Conservation (phyloP, 2,888 invertebrate species). For the Spodoptera picta region DNA sequence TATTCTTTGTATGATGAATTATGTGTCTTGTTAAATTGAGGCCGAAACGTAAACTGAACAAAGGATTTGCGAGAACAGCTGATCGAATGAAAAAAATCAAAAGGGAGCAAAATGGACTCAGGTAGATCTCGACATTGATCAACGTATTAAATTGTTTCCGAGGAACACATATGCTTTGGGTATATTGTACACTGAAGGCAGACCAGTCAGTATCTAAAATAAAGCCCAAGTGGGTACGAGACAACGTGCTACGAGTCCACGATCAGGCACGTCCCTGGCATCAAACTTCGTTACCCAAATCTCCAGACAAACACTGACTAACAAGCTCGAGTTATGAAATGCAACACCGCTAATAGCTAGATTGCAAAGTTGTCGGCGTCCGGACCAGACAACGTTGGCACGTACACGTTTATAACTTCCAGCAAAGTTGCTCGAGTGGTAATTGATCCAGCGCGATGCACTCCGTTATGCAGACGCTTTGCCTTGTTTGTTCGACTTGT, state of each 20-base stretch:
- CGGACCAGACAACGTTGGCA: conserved; percentile 35
- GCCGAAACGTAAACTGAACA: conserved; percentile 45
- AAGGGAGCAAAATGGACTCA: conserved; percentile 44
- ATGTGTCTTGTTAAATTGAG: conserved; percentile 45
- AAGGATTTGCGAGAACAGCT: conserved; percentile 62
- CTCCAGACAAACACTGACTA: conserved; percentile 55
- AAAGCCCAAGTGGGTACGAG: neutral
- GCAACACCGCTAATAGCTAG: conserved; percentile 60
- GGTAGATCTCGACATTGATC: conserved; percentile 50
- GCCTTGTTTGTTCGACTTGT: conserved; percentile 63
- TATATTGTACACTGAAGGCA: conserved; percentile 28
- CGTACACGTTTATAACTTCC: conserved; percentile 73
- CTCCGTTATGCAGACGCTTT: conserved; percentile 62
- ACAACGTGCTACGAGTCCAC: conserved; percentile 7
- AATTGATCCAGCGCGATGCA: conserved; percentile 71
- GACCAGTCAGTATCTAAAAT: conserved; percentile 21
- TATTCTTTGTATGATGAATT: conserved; percentile 36
- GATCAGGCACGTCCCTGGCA: conserved; percentile 20
- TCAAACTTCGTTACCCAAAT: conserved; percentile 43
- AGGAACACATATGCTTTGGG: conserved; percentile 29
- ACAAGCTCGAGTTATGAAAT: conserved; percentile 62
- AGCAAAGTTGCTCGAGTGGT: conserved; percentile 61
- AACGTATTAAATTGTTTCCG: conserved; percentile 42
- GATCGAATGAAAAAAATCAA: conserved; percentile 54
- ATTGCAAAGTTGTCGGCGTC: conserved; percentile 65